phyloP scores from a whole-genome alignment of 2,888 invertebrate genomes.

The Ypsolopha scabrella region DNA sequence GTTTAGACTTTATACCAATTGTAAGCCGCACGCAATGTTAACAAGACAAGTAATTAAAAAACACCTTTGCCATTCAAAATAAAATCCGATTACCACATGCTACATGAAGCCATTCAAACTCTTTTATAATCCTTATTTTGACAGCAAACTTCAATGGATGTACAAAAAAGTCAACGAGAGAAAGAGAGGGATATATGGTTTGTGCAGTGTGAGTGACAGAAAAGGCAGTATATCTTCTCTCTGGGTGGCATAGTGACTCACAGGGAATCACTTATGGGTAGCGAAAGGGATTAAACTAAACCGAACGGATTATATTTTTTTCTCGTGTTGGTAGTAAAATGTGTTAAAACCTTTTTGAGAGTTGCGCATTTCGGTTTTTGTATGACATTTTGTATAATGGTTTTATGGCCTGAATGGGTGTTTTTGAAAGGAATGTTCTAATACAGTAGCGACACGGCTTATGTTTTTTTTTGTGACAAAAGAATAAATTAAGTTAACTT shows the following conservation, averaged over 20 bases:
- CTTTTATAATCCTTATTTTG: slow-evolving; percentile 70
- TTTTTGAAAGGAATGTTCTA: no score
- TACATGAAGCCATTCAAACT: slow-evolving; percentile 49
- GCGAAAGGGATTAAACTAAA: slow-evolving; percentile 24
- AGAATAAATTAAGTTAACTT: no score
- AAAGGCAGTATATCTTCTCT: slow-evolving; percentile 23
- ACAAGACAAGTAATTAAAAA: background rate
- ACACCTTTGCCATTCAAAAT: background rate
- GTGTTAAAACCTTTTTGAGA: background rate
- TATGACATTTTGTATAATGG: background rate
- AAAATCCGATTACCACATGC: slow-evolving; percentile 8
- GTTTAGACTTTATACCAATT: background rate
- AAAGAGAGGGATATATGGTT: slow-evolving; percentile 10
- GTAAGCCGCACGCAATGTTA: background rate
- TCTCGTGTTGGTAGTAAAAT: background rate
- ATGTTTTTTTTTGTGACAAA: no score
- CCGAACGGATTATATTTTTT: slow-evolving; percentile 29
- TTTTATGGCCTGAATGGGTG: background rate
- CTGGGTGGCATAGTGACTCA: slow-evolving; percentile 64
- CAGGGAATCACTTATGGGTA: slow-evolving; percentile 23
- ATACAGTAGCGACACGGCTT: no score
- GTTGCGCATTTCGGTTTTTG: background rate
- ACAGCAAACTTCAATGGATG: slow-evolving; percentile 63
- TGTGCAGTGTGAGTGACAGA: slow-evolving; percentile 14
- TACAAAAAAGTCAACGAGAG: slow-evolving; percentile 20